A percentile compares a stretch with the other conserved stretches of the same genome.
These are phyloP conservation scores for Caenorhabditis zanzibari DNA, from an alignment of 2,888 invertebrate genomes.

Conservation along the genomic window DNA sequence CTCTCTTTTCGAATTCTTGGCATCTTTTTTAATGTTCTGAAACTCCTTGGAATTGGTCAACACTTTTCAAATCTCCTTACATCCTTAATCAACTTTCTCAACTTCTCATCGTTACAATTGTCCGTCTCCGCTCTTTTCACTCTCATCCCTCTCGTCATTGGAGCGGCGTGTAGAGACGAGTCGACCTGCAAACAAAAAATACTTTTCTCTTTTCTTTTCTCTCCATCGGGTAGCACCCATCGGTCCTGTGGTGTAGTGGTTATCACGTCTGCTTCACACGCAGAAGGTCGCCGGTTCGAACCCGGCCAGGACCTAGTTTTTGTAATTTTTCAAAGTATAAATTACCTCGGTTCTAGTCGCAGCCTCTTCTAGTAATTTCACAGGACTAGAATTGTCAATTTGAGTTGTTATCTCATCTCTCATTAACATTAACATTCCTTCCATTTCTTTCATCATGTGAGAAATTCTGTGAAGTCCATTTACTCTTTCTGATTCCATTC, in stretches of 20 bases:
- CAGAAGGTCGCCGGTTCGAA: constrained; percentile 81
- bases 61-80: not conserved
- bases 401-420: constrained; percentile 42
- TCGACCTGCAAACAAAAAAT: constrained; percentile 60
- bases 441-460: constrained; percentile 57
- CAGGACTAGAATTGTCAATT: constrained; percentile 30
- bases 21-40: constrained; percentile 78
- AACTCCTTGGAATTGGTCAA: not conserved
- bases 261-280: constrained; percentile 82
- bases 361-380: constrained; percentile 42
- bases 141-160: constrained; percentile 44
- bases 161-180: constrained; percentile 40
- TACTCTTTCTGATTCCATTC: constrained; percentile 21
- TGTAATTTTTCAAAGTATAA: not conserved
- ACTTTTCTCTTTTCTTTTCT: not conserved
- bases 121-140: constrained; percentile 59
- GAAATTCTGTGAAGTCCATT: constrained; percentile 51
- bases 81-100: constrained; percentile 66
- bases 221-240: not conserved
- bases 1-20: constrained; percentile 77
- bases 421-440: constrained; percentile 54
- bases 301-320: constrained; percentile 73
- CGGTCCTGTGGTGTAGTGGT: constrained; percentile 79
- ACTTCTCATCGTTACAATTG: constrained; percentile 69
- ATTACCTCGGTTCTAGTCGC: constrained; percentile 38